phyloP scores from a whole-genome alignment of 1,140 invertebrate genomes.

The Lucilia cuprina region DNA sequence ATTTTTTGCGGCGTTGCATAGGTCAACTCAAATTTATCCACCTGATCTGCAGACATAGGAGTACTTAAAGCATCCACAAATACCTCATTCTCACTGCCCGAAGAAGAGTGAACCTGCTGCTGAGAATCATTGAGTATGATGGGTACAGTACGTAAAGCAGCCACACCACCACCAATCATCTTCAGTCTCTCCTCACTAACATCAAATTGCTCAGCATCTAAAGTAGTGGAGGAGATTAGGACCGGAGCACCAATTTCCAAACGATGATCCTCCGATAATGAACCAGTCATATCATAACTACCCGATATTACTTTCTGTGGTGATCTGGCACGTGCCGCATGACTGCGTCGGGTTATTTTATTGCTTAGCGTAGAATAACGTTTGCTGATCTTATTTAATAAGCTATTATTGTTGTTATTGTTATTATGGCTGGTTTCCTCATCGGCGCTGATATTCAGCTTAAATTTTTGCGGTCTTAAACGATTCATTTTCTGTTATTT shows the following conservation, averaged over 20 bases:
- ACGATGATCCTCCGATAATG: constrained; percentile 57
- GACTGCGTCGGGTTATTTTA: constrained; percentile 50
- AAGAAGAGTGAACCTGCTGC: constrained; percentile 37
- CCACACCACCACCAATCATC: constrained; percentile 57
- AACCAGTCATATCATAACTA: constrained; percentile 61
- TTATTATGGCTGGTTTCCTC: constrained; percentile 43
- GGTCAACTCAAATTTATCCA: constrained; percentile 30
- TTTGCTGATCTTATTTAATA: constrained; percentile 54
- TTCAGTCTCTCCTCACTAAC: constrained; percentile 53
- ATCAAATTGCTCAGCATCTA: constrained; percentile 58
- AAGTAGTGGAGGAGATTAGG: constrained; percentile 59
- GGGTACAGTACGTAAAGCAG: constrained; percentile 48
- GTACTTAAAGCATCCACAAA: constrained; percentile 52
- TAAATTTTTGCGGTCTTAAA: constrained; percentile 57
- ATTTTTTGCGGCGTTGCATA: constrained; percentile 11
- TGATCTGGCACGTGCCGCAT: constrained; percentile 45
- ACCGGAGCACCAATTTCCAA: constrained; percentile 59
- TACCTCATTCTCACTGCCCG: constrained; percentile 55
- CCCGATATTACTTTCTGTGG: constrained; percentile 50
- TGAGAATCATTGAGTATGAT: constrained; percentile 38
- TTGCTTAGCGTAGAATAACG: constrained; percentile 57
- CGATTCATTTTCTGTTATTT: constrained; percentile 52
- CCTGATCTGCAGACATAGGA: constrained; percentile 38
- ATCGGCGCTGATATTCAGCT: constrained; percentile 42
- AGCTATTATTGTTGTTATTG: constrained; percentile 42